phyloP scores from a whole-genome alignment of 92 coral and sea anemone species.

The Paragorgia papillata region DNA sequence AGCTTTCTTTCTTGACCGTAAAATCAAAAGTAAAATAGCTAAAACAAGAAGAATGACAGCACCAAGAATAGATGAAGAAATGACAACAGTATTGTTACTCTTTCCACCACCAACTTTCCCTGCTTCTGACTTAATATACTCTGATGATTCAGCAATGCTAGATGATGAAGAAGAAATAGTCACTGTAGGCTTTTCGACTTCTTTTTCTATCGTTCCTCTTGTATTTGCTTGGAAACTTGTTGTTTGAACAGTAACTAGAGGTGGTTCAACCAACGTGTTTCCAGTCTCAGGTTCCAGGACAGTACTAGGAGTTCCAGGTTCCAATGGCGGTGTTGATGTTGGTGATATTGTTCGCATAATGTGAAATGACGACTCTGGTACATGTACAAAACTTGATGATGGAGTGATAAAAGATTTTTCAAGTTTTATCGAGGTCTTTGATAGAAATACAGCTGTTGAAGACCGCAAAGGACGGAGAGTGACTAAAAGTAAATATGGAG shows the following conservation, averaged over 20 bases:
- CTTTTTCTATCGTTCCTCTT: not conserved
- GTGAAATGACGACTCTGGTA: no score
- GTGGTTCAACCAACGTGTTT: not conserved
- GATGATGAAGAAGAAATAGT: not conserved
- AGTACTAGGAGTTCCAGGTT: no score
- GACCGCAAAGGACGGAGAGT: not conserved
- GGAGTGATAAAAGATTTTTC: no score
- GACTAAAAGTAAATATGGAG: not conserved
- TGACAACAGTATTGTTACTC: not conserved
- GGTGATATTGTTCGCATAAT: no score
- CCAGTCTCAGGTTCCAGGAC: no score
- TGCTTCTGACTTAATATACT: not conserved
- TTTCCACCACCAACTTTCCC: not conserved
- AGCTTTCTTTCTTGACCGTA: slow-evolving; percentile 13
- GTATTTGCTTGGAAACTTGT: not conserved
- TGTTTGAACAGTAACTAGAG: not conserved
- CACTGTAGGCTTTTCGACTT: no score
- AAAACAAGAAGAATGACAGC: not conserved
- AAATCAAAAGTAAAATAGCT: not conserved
- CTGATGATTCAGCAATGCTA: not conserved
- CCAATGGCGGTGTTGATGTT: no score
- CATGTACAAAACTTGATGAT: no score
- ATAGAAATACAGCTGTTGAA: not conserved
- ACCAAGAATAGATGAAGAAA: slow-evolving; percentile 2
- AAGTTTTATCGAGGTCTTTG: no score